Evolutionary conservation across 2,888 invertebrate species (phyloP), one percentile per base, ranked within the genome.

Genomic region (Xestoiulus laeticollis): DNA sequence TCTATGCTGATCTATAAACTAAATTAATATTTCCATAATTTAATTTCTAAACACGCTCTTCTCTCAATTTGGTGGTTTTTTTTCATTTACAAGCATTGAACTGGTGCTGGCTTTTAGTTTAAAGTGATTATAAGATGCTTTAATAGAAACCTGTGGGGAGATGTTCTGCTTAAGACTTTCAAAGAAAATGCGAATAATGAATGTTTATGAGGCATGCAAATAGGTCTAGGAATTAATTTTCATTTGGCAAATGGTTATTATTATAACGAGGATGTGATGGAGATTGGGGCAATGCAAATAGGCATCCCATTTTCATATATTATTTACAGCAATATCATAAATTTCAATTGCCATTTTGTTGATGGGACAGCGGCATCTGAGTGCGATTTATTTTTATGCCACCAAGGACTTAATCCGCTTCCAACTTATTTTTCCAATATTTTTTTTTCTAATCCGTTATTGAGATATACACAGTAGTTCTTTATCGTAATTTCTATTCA

Each of bases 181-280:
- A 22, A 59, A n/a, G 22, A 59, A 22, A 59, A 48, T 12, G 22
- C n/a, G 59, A 10, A 26, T 68, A 68, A 78, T 78, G 78, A 68
- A 26, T 12, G 68, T 59, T 59, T 59, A 59, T 59, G 53, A n/a
- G n/a, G 5, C n/a, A 48, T 68, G 26, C 26, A 26, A n/a, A 59
- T n/a, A 26, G 26, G 14, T 26, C 26, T n/a, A 68, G 78, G 14
- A 78, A 78, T 78, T 78, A 30, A 68, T 30, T 78, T 78, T 78
- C 78, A 30, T 16, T 78, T 78, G 1, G 78, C 78, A 78, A 78
- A 78, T 78, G 30, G 26, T 78, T 78, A 78, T 78, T 59, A n/a
- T 59, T n/a, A n/a, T n/a, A 59, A 59, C n/a, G 59, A 59, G 22
- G 22, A 59, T 78, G 78, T 68, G 22, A 26, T 26, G 68, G 26